phyloP scores from a whole-genome alignment of 2,797 vertebrate genomes.

The Myotis pilosus region DNA sequence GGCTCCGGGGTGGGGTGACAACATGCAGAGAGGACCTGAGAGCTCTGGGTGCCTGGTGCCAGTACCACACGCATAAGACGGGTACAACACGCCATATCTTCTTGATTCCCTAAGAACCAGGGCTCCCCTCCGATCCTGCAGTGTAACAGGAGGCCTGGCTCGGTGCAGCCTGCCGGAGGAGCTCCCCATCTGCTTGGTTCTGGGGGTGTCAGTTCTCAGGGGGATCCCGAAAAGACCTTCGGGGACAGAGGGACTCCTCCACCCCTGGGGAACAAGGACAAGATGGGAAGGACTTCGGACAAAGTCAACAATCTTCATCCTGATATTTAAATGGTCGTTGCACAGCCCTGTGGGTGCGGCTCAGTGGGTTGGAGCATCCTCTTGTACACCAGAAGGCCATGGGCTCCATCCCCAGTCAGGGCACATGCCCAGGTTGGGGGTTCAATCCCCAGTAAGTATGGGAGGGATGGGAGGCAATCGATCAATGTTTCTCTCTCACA shows the following conservation, averaged over 20 bases:
- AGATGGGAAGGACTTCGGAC: background rate
- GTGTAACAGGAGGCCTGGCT: background rate
- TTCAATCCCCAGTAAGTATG: background rate
- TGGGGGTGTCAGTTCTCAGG: background rate
- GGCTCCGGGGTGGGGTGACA: background rate
- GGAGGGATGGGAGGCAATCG: background rate
- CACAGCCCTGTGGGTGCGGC: background rate
- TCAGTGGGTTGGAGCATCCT: background rate
- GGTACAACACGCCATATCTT: background rate
- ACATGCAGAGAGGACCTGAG: background rate
- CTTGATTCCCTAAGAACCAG: background rate
- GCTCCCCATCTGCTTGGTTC: background rate
- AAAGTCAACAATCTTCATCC: background rate
- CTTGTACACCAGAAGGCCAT: background rate
- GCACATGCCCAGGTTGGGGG: background rate
- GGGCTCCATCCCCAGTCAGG: background rate
- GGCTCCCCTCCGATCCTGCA: background rate
- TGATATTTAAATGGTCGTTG: background rate
- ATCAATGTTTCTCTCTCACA: background rate
- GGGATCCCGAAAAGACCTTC: background rate
- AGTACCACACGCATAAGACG: rapidly evolving
- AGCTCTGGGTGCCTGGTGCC: background rate
- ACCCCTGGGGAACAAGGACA: background rate
- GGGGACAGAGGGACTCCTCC: background rate
- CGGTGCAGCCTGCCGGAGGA: no score